Evolutionary conservation across 2,888 invertebrate genomes (phyloP).

Genomic region (Therioaphis trifolii): DNA sequence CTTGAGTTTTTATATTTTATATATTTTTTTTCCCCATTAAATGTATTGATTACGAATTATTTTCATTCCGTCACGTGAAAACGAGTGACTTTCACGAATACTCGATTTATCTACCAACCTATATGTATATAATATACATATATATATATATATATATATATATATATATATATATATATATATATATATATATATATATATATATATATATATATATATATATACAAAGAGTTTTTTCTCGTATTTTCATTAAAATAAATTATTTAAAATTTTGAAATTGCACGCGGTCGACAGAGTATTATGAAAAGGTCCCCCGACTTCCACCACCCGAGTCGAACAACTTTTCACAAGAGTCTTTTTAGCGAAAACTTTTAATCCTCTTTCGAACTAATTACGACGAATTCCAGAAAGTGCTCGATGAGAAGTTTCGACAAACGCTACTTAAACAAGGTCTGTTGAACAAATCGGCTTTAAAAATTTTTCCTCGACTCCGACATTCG

Average conservation of each 20-base stretch:
- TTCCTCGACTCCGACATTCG: neutral
- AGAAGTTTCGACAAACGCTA: slow-evolving; percentile 5
- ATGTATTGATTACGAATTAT: neutral
- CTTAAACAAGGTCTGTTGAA: slow-evolving; percentile 1
- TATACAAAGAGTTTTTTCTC: too few relatives aligned
- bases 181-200: too few relatives aligned
- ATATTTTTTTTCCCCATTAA: neutral
- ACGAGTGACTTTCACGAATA: neutral
- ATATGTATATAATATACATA: too few relatives aligned
- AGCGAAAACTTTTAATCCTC: slow-evolving; percentile 42
- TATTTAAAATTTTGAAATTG: neutral
- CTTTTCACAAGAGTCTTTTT: slow-evolving; percentile 8
- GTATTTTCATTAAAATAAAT: neutral
- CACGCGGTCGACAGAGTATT: neutral
- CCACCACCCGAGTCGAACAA: neutral
- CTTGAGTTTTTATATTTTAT: neutral
- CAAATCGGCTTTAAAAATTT: slow-evolving; percentile 36
- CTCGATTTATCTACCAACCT: too few relatives aligned
- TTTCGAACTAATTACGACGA: slow-evolving; percentile 13
- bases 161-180: too few relatives aligned
- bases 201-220: too few relatives aligned
- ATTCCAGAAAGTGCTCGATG: neutral
- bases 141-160: too few relatives aligned
- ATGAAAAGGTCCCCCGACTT: neutral
- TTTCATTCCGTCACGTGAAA: neutral